A percentile compares a stretch with the other conserved stretches of the same genome.
These are phyloP conservation scores for Pogonognathellus flavescens DNA, from an alignment of 1,140 invertebrate genomes.

Conservation along the genomic window DNA sequence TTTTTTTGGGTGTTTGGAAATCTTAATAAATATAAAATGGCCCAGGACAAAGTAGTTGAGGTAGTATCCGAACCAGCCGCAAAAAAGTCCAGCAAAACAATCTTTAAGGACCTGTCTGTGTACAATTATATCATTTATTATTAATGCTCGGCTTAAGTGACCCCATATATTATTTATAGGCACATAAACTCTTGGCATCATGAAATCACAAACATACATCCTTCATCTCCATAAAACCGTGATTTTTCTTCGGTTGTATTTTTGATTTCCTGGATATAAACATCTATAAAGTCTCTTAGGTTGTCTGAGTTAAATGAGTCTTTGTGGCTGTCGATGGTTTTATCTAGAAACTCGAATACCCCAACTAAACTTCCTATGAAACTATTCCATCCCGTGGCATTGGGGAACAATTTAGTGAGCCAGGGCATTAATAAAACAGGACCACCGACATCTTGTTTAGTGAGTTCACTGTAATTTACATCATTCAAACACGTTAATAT, in stretches of 20 bases:
- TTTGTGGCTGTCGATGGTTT: slow-evolving; percentile 43
- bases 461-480: neutral
- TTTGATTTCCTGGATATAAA: slow-evolving; percentile 38
- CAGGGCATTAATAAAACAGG: slow-evolving; percentile 49
- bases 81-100: slow-evolving; percentile 56
- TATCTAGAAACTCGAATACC: neutral
- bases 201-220: slow-evolving; percentile 24
- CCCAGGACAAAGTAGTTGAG: slow-evolving; percentile 42
- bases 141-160: no score
- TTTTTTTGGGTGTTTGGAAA: slow-evolving; percentile 51
- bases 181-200: no score
- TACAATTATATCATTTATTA: neutral
- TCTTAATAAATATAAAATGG: slow-evolving; percentile 36
- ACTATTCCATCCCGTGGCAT: slow-evolving; percentile 8
- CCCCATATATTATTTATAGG: no score
- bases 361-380: neutral
- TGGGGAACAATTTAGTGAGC: slow-evolving; percentile 45
- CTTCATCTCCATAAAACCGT: slow-evolving; percentile 30
- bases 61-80: slow-evolving; percentile 56
- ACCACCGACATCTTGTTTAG: neutral
- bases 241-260: slow-evolving; percentile 42
- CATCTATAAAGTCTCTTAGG: slow-evolving; percentile 56
- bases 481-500: no score
- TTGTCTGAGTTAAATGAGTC: neutral
- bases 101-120: neutral